Evolutionary conservation across 2,888 invertebrate species (phyloP).

Genomic region (Nudaria mundana): DNA sequence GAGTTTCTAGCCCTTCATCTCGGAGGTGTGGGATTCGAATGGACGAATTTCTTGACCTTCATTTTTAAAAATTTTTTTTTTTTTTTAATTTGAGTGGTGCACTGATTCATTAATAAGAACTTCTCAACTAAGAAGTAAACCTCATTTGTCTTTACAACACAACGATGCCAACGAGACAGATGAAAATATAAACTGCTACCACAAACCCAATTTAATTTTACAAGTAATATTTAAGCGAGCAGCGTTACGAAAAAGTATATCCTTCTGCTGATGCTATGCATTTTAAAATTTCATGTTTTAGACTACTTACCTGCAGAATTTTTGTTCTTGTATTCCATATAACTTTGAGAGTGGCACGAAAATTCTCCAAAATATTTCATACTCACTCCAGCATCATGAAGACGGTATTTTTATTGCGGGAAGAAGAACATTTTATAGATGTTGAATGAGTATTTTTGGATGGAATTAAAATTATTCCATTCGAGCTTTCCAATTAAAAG

Average conservation of each 20-base stretch:
- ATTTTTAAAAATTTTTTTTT: no score
- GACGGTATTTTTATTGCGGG: conserved; percentile 24
- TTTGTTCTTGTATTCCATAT: conserved; percentile 5
- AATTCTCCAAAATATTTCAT: conserved; percentile 21
- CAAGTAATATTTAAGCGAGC: conserved; percentile 2
- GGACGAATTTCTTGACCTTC: no score
- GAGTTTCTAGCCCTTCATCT: no score
- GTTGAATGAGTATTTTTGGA: conserved; percentile 29
- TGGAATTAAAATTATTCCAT: conserved; percentile 35
- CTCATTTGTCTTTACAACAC: no score
- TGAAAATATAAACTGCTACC: conserved; percentile 1
- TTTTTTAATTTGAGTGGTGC: no score
- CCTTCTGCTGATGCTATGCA: conserved; percentile 3
- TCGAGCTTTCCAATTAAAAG: conserved; percentile 33
- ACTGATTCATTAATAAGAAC: no score
- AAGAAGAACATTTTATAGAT: conserved; percentile 21
- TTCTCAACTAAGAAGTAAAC: no score
- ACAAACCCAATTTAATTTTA: conserved; percentile 4
- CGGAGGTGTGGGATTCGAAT: no score
- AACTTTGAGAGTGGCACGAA: conserved; percentile 11
- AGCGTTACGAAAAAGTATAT: conserved; percentile 3
- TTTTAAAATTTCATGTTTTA: conserved; percentile 11
- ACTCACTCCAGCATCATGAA: conserved; percentile 15
- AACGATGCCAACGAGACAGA: no score
- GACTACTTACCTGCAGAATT: conserved; percentile 1